phyloP scores from a whole-genome alignment of 1,140 invertebrate species.

The Macrobrachium rosenbergii region DNA sequence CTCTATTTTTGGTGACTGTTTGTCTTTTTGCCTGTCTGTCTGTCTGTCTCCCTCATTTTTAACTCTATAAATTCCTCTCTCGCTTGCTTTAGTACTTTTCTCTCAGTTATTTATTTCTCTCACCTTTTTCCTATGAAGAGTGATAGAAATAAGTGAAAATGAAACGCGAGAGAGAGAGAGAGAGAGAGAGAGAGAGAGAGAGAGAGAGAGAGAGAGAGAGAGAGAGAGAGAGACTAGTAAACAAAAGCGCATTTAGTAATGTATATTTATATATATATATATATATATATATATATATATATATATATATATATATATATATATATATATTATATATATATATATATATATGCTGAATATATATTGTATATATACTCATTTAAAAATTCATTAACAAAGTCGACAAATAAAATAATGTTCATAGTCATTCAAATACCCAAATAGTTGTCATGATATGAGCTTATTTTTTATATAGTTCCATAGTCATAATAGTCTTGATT shows the following conservation, averaged over 20 bases:
- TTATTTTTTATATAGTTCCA: too few species aligned
- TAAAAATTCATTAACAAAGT: too few species aligned
- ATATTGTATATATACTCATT: too few species aligned
- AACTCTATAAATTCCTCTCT: not conserved
- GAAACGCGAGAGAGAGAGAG: not conserved
- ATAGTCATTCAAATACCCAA: too few species aligned
- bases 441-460: too few species aligned
- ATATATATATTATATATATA: too few species aligned
- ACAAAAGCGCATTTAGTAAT: not conserved
- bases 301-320: too few species aligned
- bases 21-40: conserved; percentile 11
- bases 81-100: not conserved
- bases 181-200: not conserved
- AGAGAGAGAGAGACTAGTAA: not conserved
- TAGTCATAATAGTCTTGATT: too few species aligned
- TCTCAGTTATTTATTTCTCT: too few species aligned
- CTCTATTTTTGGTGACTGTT: not conserved
- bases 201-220: not conserved
- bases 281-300: too few species aligned
- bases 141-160: not conserved
- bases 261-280: not conserved
- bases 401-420: too few species aligned
- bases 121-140: not conserved
- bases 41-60: not conserved
- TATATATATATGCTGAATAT: too few species aligned